Conservation (phyloP, 2,113 vertebrate species). For the Garra rufa region DNA sequence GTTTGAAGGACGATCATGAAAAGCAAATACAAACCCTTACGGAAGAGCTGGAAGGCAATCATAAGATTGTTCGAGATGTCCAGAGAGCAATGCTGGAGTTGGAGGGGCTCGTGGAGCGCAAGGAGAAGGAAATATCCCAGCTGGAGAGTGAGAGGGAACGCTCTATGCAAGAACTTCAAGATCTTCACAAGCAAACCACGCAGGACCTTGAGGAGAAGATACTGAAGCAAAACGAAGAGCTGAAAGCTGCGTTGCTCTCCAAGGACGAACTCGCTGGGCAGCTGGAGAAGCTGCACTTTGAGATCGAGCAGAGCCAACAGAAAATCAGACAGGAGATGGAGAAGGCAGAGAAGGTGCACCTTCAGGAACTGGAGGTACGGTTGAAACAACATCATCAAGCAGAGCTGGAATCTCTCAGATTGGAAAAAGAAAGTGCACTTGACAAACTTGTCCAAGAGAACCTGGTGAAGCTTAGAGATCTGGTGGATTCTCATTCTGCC, state of each 20-base stretch:
- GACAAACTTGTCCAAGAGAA: slow-evolving; percentile 80
- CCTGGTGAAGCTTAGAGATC: slow-evolving; percentile 76
- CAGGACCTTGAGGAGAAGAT: slow-evolving; percentile 80
- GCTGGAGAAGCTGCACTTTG: slow-evolving; percentile 83
- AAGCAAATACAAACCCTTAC: slow-evolving; percentile 78
- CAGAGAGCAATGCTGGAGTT: slow-evolving; percentile 86
- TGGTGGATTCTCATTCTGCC: slow-evolving; percentile 75
- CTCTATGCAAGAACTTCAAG: slow-evolving; percentile 72
- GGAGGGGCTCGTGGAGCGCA: slow-evolving; percentile 88
- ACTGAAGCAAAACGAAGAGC: slow-evolving; percentile 78
- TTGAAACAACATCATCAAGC: slow-evolving; percentile 78
- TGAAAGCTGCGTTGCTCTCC: slow-evolving; percentile 76
- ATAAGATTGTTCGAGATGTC: slow-evolving; percentile 85
- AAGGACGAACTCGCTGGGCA: slow-evolving; percentile 80
- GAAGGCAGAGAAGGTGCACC: slow-evolving; percentile 78
- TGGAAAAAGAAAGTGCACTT: slow-evolving; percentile 77
- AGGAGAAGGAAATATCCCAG: slow-evolving; percentile 88
- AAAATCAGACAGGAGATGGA: slow-evolving; percentile 83
- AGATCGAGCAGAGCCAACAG: slow-evolving; percentile 83
- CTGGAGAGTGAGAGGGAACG: slow-evolving; percentile 87
- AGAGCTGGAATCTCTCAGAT: slow-evolving; percentile 78
- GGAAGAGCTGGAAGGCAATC: slow-evolving; percentile 84
- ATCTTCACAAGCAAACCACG: slow-evolving; percentile 78
- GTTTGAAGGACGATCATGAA: slow-evolving; percentile 83
- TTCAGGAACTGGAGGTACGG: slow-evolving; percentile 85